phyloP scores from a whole-genome alignment of 2,113 vertebrate genomes.

The Uropsilus gracilis region DNA sequence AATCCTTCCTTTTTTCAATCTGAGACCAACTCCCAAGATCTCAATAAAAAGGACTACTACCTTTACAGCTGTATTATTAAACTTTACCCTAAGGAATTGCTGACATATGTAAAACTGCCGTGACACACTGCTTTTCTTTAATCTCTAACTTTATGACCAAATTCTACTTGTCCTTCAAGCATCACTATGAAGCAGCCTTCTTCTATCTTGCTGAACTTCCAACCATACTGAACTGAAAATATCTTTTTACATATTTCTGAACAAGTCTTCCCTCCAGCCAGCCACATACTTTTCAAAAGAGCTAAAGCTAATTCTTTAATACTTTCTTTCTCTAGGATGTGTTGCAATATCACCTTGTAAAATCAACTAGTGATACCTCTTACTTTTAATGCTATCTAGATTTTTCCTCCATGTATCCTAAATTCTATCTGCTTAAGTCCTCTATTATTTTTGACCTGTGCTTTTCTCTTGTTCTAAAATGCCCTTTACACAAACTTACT shows the following conservation, averaged over 20 bases:
- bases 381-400: background rate
- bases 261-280: background rate
- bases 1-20: background rate
- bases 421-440: background rate
- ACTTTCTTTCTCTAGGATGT: background rate
- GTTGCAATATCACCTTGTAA: background rate
- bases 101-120: background rate
- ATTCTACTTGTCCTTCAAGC: background rate
- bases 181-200: background rate
- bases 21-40: background rate
- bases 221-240: background rate
- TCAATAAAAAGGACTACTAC: background rate
- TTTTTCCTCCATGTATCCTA: background rate
- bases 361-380: background rate
- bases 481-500: too few relatives aligned
- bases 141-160: background rate
- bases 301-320: background rate
- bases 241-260: background rate
- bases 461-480: too few relatives aligned
- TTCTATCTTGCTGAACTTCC: background rate
- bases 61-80: background rate
- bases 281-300: background rate
- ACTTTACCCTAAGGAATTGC: background rate
- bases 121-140: background rate
- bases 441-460: background rate